Base-by-base conservation (phyloP, 2,113 vertebrate species). In the Colius striatus region DNA sequence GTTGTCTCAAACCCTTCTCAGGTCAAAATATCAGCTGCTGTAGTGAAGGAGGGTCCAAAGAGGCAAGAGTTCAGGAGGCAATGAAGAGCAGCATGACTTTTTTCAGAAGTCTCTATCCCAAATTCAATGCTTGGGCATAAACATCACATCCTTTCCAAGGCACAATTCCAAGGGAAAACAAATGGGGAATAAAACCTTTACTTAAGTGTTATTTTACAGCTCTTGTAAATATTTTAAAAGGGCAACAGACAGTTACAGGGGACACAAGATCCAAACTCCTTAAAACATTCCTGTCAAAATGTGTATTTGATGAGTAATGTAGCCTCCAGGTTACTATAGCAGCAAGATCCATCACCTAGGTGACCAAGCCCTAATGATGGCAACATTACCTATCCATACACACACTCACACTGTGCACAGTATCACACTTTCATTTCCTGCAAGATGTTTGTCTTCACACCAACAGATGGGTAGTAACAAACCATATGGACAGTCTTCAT, bases 321-420 rank as follows among this genome's bases (percentile, higher is more conserved):
- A 66, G 57, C 71, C 90, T 80, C 74, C 55, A 66, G 85, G 96
- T 94, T 97, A 84, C 96, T 78, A 94, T 84, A 57, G 94, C 92
- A 97, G 92, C 92, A 65, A 89, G 71, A 95, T 86, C 78, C 88
- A 95, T 96, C 90, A 82, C 95, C 94, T 91, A 94, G 94, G 97
- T 93, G 90, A 97, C 87, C 86, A 53, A 87, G 83, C 25, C 48
- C 20, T 78, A 82, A 77, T 63, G 75, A 34, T 89, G 74, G 4
- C 74, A 91, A 30, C 60, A 78, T 73, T 45, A 91, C 79, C 79
- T 63, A 48, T 66, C 92, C 83, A 54, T 11, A 25, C 58, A 90
- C 63, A 48, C 47, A 30, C 41, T 75, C 78, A 75, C 43, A 48
- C 54, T 58, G 75, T 17, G 65, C 75, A 81, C 57, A 6, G 81